A percentile compares a stretch with the other conserved stretches of the same genome.
Evolutionary conservation across 2,888 invertebrate species (phyloP).

Genomic region (Lypha dubia): DNA sequence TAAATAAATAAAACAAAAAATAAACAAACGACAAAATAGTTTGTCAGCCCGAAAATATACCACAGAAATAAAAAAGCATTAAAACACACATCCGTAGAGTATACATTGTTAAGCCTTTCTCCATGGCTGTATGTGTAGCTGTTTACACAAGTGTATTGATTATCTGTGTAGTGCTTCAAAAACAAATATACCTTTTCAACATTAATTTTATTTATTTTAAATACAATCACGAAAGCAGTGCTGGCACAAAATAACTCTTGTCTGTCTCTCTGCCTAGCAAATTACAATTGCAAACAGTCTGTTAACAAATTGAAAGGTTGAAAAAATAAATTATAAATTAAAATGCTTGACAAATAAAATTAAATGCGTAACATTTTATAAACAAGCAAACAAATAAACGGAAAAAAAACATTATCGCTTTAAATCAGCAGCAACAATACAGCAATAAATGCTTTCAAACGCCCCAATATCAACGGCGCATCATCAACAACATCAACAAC

Average conservation of each 20-base stretch:
- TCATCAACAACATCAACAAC: neutral
- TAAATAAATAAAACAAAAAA: slow-evolving; percentile 44
- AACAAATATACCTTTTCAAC: slow-evolving; percentile 60
- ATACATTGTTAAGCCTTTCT: neutral
- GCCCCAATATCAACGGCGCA: too few relatives aligned
- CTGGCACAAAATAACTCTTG: slow-evolving; percentile 1
- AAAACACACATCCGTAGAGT: neutral
- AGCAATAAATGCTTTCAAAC: slow-evolving; percentile 30
- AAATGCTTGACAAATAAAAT: slow-evolving; percentile 64
- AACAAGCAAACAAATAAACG: slow-evolving; percentile 46
- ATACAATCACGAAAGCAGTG: slow-evolving; percentile 12
- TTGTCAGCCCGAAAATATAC: neutral
- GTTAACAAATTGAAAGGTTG: slow-evolving; percentile 19
- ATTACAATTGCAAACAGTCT: slow-evolving; percentile 19
- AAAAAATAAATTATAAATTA: slow-evolving; percentile 54
- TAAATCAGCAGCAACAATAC: slow-evolving; percentile 48
- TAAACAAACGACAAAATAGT: neutral
- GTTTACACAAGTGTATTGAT: neutral
- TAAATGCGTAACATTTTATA: slow-evolving; percentile 52
- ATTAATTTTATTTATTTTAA: slow-evolving; percentile 54
- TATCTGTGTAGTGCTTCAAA: slow-evolving; percentile 33
- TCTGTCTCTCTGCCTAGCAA: neutral
- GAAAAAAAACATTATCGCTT: slow-evolving; percentile 53
- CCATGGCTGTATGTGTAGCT: neutral
- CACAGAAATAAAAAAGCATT: slow-evolving; percentile 8